Evolutionary conservation across 2,888 invertebrate species (phyloP).

Genomic region (Dastarcus helophoroides): DNA sequence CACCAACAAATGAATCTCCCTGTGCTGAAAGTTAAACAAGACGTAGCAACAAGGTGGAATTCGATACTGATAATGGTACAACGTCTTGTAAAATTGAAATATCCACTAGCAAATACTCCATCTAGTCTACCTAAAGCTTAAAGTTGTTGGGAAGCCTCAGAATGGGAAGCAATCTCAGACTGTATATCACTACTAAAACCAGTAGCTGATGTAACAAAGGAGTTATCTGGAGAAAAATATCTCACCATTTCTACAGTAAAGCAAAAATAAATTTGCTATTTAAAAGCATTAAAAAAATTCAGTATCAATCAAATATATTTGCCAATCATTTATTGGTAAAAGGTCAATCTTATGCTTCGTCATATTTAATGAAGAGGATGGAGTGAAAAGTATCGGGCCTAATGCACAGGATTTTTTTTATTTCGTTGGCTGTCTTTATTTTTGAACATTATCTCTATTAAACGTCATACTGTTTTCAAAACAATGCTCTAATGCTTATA

Average conservation of each 20-base stretch:
- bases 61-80: constrained; percentile 13
- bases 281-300: too few species aligned
- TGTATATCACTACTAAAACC: constrained; percentile 11
- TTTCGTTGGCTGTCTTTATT: too few species aligned
- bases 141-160: constrained; percentile 11
- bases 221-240: constrained; percentile 12
- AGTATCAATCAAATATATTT: too few species aligned
- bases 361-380: too few species aligned
- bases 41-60: constrained; percentile 16
- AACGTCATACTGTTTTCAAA: too few species aligned
- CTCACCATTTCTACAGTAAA: constrained; percentile 17
- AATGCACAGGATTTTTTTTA: too few species aligned
- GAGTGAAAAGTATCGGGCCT: too few species aligned
- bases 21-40: constrained; percentile 20
- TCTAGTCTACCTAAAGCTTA: constrained; percentile 11
- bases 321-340: too few species aligned
- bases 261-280: too few species aligned
- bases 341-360: too few species aligned
- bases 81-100: constrained; percentile 11
- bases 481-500: too few species aligned
- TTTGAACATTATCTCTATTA: too few species aligned
- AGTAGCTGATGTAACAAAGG: constrained; percentile 8
- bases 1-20: constrained; percentile 17
- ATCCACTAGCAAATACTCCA: constrained; percentile 10
- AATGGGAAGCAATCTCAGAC: constrained; percentile 12